Evolutionary conservation across 2,888 invertebrate genomes (phyloP), one percentile per base, ranked within the genome.

Genomic region (Andrena camellia): DNA sequence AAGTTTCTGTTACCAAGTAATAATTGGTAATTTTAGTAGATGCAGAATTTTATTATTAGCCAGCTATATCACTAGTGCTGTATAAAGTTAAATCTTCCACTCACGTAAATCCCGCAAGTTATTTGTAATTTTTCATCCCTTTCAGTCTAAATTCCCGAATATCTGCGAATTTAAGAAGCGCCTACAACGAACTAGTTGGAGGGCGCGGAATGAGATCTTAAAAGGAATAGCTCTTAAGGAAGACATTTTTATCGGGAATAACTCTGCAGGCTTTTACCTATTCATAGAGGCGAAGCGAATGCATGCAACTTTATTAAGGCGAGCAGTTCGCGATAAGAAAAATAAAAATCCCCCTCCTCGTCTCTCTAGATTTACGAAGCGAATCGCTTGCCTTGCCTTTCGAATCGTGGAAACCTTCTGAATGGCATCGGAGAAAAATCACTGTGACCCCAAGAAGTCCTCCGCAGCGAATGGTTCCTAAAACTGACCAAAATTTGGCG

Each of bases 261-360:
- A 83, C 83, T 79, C 73, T 42, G 66, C 74, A 71, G 83, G 67
- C 77, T 83, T 81, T 86, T 76, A 86, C 81, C 86, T 81, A 88
- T 86, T 86, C 83, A 81, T 82, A 84, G 85, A 84, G 75, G 84
- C 75, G 81, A 75, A 77, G 63, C 64, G 78, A 84, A 86, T 83
- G 75, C 88, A 72, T 79, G 87, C 78, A 78, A 75, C 62, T 88
- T 85, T 84, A 86, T 88, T 84, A 88, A 75, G 88, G 75, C 75
- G 66, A 84, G 74, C 63, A 77, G 74, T 35, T 52, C n/a, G 20
- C 74, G 70, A 83, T 80, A 78, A 69, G 42, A 74, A 48, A 84
- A 74, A 78, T 84, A 78, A 67, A 59, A 66, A 68, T 73, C 8
- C 48, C n/a, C 52, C 26, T n/a, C 20, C 26, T 13, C 31, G 54